Evolutionary conservation across 2,797 vertebrate genomes (phyloP).

Genomic region (Esox lucius): DNA sequence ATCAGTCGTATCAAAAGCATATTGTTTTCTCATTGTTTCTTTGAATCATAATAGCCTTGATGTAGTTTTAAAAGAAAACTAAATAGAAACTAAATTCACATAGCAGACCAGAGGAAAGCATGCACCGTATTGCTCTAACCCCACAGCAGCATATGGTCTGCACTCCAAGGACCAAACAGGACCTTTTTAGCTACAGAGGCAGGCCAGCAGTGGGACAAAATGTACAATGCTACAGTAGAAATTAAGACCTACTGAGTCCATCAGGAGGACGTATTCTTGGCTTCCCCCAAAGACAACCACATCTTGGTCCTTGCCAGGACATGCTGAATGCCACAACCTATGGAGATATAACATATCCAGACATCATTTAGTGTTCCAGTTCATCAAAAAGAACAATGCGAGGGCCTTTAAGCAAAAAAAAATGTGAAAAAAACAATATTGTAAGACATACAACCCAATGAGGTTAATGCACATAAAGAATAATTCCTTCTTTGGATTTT

Average conservation of each 20-base stretch:
- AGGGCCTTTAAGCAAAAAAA: too few species aligned
- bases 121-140: too few species aligned
- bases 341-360: conserved; percentile 3
- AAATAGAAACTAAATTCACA: background rate
- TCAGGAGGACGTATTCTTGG: conserved; percentile 81
- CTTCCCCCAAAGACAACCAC: conserved; percentile 93
- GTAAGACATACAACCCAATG: background rate
- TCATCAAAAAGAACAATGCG: too few species aligned
- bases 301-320: conserved; percentile 83
- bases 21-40: too few species aligned
- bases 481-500: too few species aligned
- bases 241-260: conserved; percentile 83
- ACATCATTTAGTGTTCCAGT: background rate
- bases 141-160: too few species aligned
- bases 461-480: too few species aligned
- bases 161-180: too few species aligned
- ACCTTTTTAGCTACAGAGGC: too few species aligned
- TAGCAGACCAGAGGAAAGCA: too few species aligned
- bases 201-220: too few species aligned
- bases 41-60: background rate
- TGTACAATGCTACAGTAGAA: background rate
- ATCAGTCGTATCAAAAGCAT: too few species aligned
- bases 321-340: conserved; percentile 91
- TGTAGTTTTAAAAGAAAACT: background rate
- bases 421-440: background rate